Evolutionary conservation across 2,113 vertebrate species (phyloP), one percentile per base, ranked within the genome.

Genomic region (Patagioenas fasciata): DNA sequence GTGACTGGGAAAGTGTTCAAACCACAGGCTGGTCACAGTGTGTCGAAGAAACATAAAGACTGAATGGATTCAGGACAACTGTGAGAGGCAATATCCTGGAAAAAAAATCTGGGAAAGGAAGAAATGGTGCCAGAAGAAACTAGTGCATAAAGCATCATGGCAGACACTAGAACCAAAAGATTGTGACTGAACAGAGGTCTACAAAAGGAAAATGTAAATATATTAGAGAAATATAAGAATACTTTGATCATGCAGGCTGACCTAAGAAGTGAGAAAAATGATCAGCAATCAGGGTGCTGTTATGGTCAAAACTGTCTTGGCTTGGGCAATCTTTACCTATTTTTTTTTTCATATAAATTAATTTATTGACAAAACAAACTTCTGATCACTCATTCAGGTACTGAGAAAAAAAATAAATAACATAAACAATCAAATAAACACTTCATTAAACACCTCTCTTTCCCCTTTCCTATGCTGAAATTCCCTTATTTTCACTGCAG

Each of bases 11-110:
- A 83, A n/a, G 15, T 18, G 11, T 34, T 86, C 7, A 10, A 84
- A 20, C 15, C 0, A 2, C 5, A 29, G 23, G 8, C 4, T 4
- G 2, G 15, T 34, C 9, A 18, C 2, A 4, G 11, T 47, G 50
- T 13, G 28, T 53, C 8, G 53, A 42, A 83, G 24, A 91, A 89
- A 70, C 20, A 48, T 14, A 26, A 67, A 42, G 23, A 24, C 8
- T 40, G 34, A 58, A 47, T 25, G n/a, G 26, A 5, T 3, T 90
- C 25, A 40, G 13, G 51, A 6, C 23, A 40, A 31, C 5, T 6
- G n/a, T 25, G 44, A n/a, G 16, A 38, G 15, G 13, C 29, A 62
- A 9, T 53, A 57, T 21, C 10, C 24, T 36, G 18, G 44, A 40
- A 61, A 40, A 28, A 69, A 15, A 50, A 57, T 25, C 6, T 77